Percentiles rank a stretch among this genome's conserved stretches.
Evolutionary conservation across 2,888 invertebrate genomes (phyloP).

Genomic region (Clepsis dumicolana): DNA sequence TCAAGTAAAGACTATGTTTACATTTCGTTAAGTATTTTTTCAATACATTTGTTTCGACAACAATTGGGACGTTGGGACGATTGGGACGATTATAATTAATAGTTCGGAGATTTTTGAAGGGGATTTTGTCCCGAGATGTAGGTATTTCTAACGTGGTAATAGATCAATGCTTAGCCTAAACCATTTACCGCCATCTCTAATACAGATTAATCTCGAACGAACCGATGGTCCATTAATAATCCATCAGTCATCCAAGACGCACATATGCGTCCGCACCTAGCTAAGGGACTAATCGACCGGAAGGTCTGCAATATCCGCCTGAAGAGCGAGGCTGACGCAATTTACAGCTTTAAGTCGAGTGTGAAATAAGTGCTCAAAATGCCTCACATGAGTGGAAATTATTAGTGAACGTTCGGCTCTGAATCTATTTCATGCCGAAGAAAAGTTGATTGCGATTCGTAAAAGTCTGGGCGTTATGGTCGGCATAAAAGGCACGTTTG

Average conservation of each 20-base stretch:
- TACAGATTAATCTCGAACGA: conserved; percentile 14
- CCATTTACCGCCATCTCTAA: neutral
- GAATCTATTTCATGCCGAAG: conserved; percentile 4
- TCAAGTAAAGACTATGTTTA: no score
- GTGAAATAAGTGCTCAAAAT: conserved; percentile 41
- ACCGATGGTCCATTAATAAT: conserved; percentile 33
- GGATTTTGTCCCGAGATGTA: no score
- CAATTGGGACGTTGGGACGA: no score
- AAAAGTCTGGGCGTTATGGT: neutral
- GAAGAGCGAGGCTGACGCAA: conserved; percentile 40
- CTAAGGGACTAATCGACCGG: conserved; percentile 52
- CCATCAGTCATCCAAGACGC: conserved; percentile 37
- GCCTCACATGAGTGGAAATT: conserved; percentile 23
- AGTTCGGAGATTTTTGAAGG: no score
- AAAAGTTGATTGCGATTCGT: neutral
- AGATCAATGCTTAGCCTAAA: neutral
- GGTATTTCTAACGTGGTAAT: no score
- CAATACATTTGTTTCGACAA: no score
- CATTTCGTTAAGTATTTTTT: no score
- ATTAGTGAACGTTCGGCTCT: conserved; percentile 17
- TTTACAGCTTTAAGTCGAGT: conserved; percentile 42
- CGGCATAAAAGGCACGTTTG: no score
- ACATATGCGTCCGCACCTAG: conserved; percentile 36
- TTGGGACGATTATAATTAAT: no score
- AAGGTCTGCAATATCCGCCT: conserved; percentile 56